Conservation (phyloP, 2,888 invertebrate species). For the Stramonita haemastoma region DNA sequence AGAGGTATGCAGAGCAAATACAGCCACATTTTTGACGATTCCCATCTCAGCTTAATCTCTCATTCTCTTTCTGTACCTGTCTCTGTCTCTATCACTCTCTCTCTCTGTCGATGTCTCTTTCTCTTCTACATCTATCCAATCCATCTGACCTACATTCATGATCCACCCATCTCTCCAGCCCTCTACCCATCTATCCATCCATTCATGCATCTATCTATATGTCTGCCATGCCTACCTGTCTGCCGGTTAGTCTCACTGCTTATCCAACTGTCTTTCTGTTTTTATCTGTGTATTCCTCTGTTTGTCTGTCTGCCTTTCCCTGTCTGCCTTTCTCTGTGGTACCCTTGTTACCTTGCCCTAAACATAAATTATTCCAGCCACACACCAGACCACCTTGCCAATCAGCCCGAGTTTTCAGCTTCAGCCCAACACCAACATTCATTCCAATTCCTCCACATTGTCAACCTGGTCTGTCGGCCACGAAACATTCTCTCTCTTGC, state of each 20-base stretch:
- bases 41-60: not conserved
- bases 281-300: not conserved
- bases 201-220: too few relatives aligned
- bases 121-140: not conserved
- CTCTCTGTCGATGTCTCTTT: not conserved
- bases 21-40: not conserved
- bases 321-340: not conserved
- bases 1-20: too few relatives aligned
- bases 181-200: too few relatives aligned
- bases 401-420: conserved; percentile 38
- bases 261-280: not conserved
- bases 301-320: not conserved
- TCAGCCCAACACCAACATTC: conserved; percentile 30
- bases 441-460: not conserved
- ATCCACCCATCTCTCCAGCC: not conserved
- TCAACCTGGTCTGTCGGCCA: not conserved
- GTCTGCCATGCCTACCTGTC: too few relatives aligned
- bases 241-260: too few relatives aligned
- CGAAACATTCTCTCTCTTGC: too few relatives aligned
- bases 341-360: not conserved
- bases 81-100: not conserved
- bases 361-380: not conserved
- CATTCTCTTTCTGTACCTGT: not conserved
- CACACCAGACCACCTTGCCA: not conserved
- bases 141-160: not conserved